Evolutionary conservation across 2,797 vertebrate genomes (phyloP).

Genomic region (Steatocranus sp.): DNA sequence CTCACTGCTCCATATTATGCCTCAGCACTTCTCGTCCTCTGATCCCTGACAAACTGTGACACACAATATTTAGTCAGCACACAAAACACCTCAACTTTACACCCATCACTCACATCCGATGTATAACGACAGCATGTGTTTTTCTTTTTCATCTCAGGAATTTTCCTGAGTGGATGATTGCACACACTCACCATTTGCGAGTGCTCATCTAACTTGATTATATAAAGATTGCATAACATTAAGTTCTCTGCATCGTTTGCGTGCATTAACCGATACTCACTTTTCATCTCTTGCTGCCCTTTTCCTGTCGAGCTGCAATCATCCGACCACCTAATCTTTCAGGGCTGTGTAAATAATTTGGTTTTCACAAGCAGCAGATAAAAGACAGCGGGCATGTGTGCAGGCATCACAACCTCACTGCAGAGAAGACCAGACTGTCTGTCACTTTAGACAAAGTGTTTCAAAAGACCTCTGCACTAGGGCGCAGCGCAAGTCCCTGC

Average conservation of each 20-base stretch:
- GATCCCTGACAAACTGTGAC: background rate
- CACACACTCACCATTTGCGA: background rate
- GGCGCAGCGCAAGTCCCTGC: background rate
- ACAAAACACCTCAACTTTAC: background rate
- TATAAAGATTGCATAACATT: slow-evolving; percentile 59
- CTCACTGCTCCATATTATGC: slow-evolving; percentile 1
- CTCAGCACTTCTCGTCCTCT: background rate
- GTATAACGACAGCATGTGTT: background rate
- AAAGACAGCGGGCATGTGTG: background rate
- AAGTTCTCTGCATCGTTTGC: slow-evolving; percentile 7
- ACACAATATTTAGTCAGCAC: background rate
- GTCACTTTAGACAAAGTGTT: slow-evolving; percentile 31
- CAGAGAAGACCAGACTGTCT: background rate
- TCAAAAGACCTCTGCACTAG: slow-evolving; percentile 10
- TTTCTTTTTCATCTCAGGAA: background rate
- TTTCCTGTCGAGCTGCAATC: background rate
- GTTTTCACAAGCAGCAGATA: background rate
- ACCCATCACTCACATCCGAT: background rate
- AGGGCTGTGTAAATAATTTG: background rate
- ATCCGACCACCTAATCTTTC: background rate
- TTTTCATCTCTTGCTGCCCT: slow-evolving; percentile 6
- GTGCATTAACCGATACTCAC: slow-evolving; percentile 19
- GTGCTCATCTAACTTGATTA: slow-evolving; percentile 49
- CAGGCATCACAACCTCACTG: background rate
- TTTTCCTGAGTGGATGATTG: slow-evolving; percentile 34